phyloP scores from a whole-genome alignment of 1,140 invertebrate species.

The Megalonaias nervosa region DNA sequence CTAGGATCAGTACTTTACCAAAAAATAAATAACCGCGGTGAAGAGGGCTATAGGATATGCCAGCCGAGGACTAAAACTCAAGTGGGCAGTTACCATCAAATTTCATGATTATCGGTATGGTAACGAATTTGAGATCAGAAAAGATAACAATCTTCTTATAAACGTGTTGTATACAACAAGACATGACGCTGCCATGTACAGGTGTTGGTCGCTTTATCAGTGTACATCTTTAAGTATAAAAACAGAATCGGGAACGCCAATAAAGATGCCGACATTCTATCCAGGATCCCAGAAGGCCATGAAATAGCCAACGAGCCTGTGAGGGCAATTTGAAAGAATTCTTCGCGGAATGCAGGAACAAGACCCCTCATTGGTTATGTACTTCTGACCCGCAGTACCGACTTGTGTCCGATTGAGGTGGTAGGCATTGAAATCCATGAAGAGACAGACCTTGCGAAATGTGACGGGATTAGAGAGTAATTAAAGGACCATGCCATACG shows the following conservation, averaged over 20 bases:
- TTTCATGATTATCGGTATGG: slow-evolving; percentile 27
- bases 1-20: slow-evolving; percentile 24
- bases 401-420: too few relatives aligned
- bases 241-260: slow-evolving; percentile 16
- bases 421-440: too few relatives aligned
- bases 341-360: too few relatives aligned
- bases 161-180: slow-evolving; percentile 17
- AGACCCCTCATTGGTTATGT: too few relatives aligned
- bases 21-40: slow-evolving; percentile 23
- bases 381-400: too few relatives aligned
- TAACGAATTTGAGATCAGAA: slow-evolving; percentile 21
- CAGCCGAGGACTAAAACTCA: neutral
- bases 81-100: slow-evolving; percentile 21
- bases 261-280: slow-evolving; percentile 7
- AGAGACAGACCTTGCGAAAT: too few relatives aligned
- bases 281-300: neutral
- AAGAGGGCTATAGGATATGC: slow-evolving; percentile 40
- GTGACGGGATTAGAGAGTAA: too few relatives aligned
- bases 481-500: too few relatives aligned
- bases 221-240: slow-evolving; percentile 17
- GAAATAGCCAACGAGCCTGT: too few relatives aligned
- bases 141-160: slow-evolving; percentile 18
- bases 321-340: too few relatives aligned
- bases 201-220: slow-evolving; percentile 22
- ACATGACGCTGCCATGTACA: slow-evolving; percentile 16